Evolutionary conservation across 2,113 vertebrate species (phyloP), one percentile per base, ranked within the genome.

Genomic region (Prietella phreatophila): DNA sequence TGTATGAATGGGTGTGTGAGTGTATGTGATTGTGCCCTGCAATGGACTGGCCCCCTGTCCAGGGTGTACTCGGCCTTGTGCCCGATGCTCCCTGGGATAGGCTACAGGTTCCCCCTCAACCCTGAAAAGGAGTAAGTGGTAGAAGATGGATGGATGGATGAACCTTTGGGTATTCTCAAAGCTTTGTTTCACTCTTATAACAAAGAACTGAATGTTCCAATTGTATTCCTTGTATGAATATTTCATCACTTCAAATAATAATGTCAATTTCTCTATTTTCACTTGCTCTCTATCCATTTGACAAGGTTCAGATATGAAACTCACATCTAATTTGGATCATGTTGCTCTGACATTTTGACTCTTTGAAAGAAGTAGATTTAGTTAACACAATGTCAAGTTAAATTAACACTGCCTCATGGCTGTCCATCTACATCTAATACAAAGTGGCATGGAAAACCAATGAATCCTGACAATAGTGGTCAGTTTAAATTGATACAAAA

Each of bases 401-500:
- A 86, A 88, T 88, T 84, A 86, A 86, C 39, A 58, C 76, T 9
- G 4, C 82, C 73, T 88, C 55, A 61, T 47, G 75, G 9, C 67
- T 75, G 75, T 76, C 87, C 15, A 30, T 82, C 55, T 65, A 56
- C 36, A n/a, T 56, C 69, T 80, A 22, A 50, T 6, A 22, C 33
- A 58, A 60, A 76, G 10, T n/a, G 30, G 63, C 69, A 58, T 4
- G 27, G 53, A 84, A 80, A 67, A 22, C 3, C 79, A 84, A 88
- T 90, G 75, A 88, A 89, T 63, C 65, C 39, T 75, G 78, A 86
- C 47, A 89, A 78, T 47, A 20, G 79, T 55, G 76, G 42, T 79
- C 86, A 42, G 58, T 85, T 71, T 81, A 91, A 89, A 88, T 76
- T 89, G 65, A 83, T 82, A 79, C 56, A 89, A 85, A 86, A 87